Base-by-base conservation (phyloP, 2,797 vertebrate genomes). In the Dromococcyx pavoninus region DNA sequence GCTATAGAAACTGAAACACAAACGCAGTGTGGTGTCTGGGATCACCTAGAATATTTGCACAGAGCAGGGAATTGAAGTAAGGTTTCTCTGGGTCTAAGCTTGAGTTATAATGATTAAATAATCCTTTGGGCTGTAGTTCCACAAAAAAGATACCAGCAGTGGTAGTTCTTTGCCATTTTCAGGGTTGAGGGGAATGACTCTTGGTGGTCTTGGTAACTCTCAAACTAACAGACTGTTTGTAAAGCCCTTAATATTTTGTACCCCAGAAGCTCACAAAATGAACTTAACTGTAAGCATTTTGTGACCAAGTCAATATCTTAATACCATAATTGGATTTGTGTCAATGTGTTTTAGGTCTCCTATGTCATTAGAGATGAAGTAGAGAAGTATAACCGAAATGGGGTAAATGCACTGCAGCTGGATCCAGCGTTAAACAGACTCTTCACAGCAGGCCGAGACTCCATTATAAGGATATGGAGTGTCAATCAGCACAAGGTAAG, bases 331-430 rank as follows among this genome's bases (percentile, higher is more conserved):
- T 94, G 89, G 48, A 91, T 94, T 90, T 91, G 46, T 93, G 48
- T 58, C 48, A 75, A 92, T 91, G 66, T 90, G 5, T 95, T 74
- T 79, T 95, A 99, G 99, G 99, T 99, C 48, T 99, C 99, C 19
- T 99, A 99, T 89, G 99, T 99, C 85, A 99, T 99, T 98, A 98
- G 99, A 97, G 99, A 99, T 96, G 99, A 99, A 94, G 99, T 99
- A 93, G 99, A 99, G 97, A 99, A 99, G 94, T 99, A 99, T 95
- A 99, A 99, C 91, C 98, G 99, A 22, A 99, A 99, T 10, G 99
- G 99, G 78, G 99, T 99, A 43, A 99, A 99, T 24, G 99, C 99
- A 3, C 98, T 99, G 86, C 99, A 99, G 96, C 98, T 99, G 61
- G 99, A 99, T 96, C 99, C 99, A 33, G 98, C 99, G 1, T 92